Evolutionary conservation across 2,113 vertebrate genomes (phyloP).

Genomic region (Bothrops jararaca): DNA sequence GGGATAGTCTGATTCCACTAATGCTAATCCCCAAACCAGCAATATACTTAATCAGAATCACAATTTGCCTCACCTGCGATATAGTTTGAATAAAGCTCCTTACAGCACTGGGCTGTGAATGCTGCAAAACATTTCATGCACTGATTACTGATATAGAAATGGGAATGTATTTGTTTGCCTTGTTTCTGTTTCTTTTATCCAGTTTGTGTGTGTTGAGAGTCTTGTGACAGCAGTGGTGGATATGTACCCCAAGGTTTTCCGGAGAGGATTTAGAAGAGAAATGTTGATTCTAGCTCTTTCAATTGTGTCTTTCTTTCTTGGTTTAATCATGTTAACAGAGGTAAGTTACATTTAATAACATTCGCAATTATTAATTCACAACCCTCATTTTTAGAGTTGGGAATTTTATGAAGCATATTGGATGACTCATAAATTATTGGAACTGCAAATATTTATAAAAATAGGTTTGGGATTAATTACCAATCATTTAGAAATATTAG

Average conservation of each 20-base stretch:
- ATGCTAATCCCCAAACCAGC: background rate
- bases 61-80: background rate
- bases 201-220: constrained; percentile 99
- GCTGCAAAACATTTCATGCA: background rate
- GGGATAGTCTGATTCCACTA: too few species aligned
- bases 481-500: background rate
- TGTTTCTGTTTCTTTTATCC: constrained; percentile 20
- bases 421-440: background rate
- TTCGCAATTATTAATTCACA: background rate
- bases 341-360: constrained; percentile 66
- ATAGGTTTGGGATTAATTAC: background rate
- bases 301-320: constrained; percentile 84
- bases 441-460: background rate
- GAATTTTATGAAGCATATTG: background rate
- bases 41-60: background rate
- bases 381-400: background rate
- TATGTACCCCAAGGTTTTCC: constrained; percentile 95
- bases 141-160: background rate
- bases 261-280: constrained; percentile 91
- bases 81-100: background rate
- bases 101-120: background rate
- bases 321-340: constrained; percentile 95
- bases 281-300: constrained; percentile 90
- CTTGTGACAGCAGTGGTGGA: constrained; percentile 95
- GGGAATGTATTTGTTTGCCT: background rate